These are phyloP conservation scores for Nipponacmea schrenckii DNA, from an alignment of 2,888 invertebrate genomes.

Conservation along the genomic window DNA sequence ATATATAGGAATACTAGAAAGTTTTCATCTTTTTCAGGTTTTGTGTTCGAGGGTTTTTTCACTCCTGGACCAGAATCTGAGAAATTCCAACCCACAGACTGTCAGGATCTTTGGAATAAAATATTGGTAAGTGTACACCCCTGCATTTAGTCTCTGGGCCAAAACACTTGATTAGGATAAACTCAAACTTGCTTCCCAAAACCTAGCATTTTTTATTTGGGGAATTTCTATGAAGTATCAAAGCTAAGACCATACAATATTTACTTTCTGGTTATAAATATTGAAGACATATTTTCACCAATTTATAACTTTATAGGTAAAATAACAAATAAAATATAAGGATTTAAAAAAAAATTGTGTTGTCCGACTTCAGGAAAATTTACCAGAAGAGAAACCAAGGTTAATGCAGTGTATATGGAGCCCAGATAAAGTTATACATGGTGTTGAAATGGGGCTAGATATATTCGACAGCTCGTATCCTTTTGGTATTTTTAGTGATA, in stretches of 20 bases:
- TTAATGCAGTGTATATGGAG: constrained; percentile 84
- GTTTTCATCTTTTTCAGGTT: constrained; percentile 71
- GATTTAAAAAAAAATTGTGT: too few relatives aligned
- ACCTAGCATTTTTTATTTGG: too few relatives aligned
- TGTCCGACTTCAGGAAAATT: constrained; percentile 72
- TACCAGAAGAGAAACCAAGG: constrained; percentile 78
- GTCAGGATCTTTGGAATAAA: constrained; percentile 75
- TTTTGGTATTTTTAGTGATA: constrained; percentile 43
- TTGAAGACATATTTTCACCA: too few relatives aligned
- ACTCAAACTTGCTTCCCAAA: too few relatives aligned
- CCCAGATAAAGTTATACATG: constrained; percentile 78
- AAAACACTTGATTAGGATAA: too few relatives aligned
- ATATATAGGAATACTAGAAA: too few relatives aligned
- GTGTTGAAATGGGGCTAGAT: constrained; percentile 84
- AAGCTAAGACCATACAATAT: too few relatives aligned
- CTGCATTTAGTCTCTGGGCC: too few relatives aligned
- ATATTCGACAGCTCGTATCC: constrained; percentile 89
- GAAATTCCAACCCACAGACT: constrained; percentile 70
- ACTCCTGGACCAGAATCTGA: constrained; percentile 77
- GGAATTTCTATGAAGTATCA: too few relatives aligned
- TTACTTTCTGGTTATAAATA: too few relatives aligned
- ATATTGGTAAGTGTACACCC: constrained; percentile 74
- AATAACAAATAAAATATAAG: too few relatives aligned
- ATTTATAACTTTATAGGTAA: too few relatives aligned
- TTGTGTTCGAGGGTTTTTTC: constrained; percentile 84